Conservation (phyloP, 53 echinoderm and acorn worm species). For the Pentamera pediparva region DNA sequence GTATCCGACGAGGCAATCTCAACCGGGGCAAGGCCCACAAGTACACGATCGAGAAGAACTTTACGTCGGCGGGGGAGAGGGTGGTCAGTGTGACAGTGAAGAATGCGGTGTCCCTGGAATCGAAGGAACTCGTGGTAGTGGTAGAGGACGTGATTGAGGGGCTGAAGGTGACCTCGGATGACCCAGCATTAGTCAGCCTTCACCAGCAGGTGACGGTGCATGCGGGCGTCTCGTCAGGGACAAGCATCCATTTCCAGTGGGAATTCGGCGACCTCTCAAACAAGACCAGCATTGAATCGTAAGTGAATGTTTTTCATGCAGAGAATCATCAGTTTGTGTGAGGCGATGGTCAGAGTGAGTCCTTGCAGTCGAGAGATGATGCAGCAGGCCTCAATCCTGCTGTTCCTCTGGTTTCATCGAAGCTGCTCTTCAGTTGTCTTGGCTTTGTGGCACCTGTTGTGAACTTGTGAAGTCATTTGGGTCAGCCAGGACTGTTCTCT, state of each 20-base stretch:
- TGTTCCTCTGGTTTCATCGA: too few species aligned
- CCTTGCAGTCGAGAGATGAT: too few species aligned
- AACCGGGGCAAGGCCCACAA: constrained; percentile 3
- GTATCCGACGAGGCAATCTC: too few species aligned
- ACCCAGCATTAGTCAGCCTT: constrained; percentile 49
- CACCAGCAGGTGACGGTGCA: constrained; percentile 38
- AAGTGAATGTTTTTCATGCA: too few species aligned
- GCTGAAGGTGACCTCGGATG: constrained; percentile 43
- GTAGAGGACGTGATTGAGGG: constrained; percentile 83
- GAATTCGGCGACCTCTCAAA: constrained; percentile 53
- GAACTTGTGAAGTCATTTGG: too few species aligned
- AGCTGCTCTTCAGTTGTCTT: too few species aligned
- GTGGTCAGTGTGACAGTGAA: constrained; percentile 37
- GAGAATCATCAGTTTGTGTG: too few species aligned
- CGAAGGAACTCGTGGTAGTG: constrained; percentile 30
- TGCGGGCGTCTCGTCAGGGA: constrained; percentile 61
- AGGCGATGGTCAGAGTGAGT: too few species aligned
- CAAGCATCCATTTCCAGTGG: constrained; percentile 69
- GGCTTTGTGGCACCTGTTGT: too few species aligned
- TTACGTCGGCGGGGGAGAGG: constrained; percentile 54
- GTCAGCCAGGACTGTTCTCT: too few species aligned
- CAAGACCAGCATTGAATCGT: constrained; percentile 22
- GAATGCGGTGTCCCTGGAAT: constrained; percentile 56
- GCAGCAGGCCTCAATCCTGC: too few species aligned
- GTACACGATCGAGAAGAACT: constrained; percentile 51